Base-by-base conservation (phyloP, 2,797 vertebrate species). In the Acipenser oxyrinchus region DNA sequence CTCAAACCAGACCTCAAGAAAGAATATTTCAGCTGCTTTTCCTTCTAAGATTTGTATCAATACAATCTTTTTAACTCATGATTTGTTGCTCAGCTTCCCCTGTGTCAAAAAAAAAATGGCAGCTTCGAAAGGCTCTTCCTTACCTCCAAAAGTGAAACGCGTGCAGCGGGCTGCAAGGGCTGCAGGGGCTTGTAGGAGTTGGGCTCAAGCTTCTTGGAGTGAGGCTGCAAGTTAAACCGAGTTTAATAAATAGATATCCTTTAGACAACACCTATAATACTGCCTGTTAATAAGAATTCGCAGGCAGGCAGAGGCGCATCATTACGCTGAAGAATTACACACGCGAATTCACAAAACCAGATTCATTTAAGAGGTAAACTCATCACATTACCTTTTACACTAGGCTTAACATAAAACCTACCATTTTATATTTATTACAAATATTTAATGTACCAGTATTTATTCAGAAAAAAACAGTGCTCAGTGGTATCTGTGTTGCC, bases 101-200 rank as follows among this genome's bases (percentile, higher is more conserved):
- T 12, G 66, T 62, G 69, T 60, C 60, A 66, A 70, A 73, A 77
- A 66, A 66, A 76, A 79, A 75, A 83, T 69, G 68, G 66, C 76
- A 75, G 74, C 71, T 67, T 55, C 74, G 81, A 85, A 88, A 75
- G 84, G 80, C 79, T 78, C 69, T 72, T 2, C 89, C 96, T 99
- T 98, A 99, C 96, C 96, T 99, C 96, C 96, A 98, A 81, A 99
- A 99, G 91, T 98, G 96, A 88, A 98, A 98, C 64, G 94, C 94
- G 88, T 96, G 94, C 91, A 98, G 91, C 71, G 96, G 96, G 78
- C 96, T 99, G 92, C 95, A 97, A 75, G 96, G 96, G 71, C 96
- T 99, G 96, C 95, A 96, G 75, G 96, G 96, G 74, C 96, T 99
- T 92, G 96, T 97, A 86, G 95, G 95, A 93, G 96, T 98, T 83